Conservation (phyloP, 1,140 invertebrate genomes). For the Neotoxoptera formosana region DNA sequence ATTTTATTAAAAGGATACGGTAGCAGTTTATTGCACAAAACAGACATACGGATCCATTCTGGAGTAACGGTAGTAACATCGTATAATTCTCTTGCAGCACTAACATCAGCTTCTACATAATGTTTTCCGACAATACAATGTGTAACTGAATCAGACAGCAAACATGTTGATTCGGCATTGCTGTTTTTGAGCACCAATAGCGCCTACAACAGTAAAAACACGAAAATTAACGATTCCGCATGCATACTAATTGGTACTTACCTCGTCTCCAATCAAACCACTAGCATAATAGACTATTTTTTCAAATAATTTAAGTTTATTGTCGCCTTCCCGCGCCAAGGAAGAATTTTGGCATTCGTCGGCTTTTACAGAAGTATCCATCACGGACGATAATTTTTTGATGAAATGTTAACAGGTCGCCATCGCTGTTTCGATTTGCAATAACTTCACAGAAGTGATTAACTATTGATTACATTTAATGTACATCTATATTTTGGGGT, state of each 20-base stretch:
- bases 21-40: slow-evolving; percentile 71
- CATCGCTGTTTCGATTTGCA: not conserved
- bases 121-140: slow-evolving; percentile 86
- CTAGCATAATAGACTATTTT: slow-evolving; percentile 44
- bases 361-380: slow-evolving; percentile 27
- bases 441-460: not conserved
- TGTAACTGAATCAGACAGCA: slow-evolving; percentile 87
- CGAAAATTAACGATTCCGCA: not conserved
- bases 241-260: not conserved
- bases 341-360: not conserved
- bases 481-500: not conserved
- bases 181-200: slow-evolving; percentile 73
- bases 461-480: not conserved
- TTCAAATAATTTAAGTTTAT: slow-evolving; percentile 2
- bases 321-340: not conserved
- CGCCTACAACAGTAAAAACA: not conserved
- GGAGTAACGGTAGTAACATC: slow-evolving; percentile 87
- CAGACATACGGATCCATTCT: slow-evolving; percentile 82
- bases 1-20: slow-evolving; percentile 71
- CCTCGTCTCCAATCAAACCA: slow-evolving; percentile 32
- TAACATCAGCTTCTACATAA: slow-evolving; percentile 79
- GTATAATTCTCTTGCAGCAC: slow-evolving; percentile 87
- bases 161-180: slow-evolving; percentile 83
- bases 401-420: not conserved
- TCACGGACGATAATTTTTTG: not conserved